A percentile compares a stretch with the other conserved stretches of the same genome.
Conservation (phyloP, 2,888 invertebrate species). For the Entomobrya proxima region DNA sequence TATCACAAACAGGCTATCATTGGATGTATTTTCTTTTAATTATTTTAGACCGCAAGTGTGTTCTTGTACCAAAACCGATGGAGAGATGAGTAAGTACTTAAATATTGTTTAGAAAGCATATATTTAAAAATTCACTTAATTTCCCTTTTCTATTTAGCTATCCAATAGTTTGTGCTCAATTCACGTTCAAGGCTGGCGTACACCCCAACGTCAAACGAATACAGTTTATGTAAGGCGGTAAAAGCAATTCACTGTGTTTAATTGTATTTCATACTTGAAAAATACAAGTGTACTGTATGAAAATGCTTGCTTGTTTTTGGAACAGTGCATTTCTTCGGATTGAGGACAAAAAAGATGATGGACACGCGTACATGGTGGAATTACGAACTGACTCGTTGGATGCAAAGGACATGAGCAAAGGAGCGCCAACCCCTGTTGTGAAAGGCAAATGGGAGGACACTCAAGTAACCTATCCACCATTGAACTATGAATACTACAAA, state of each 20-base stretch:
- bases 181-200: not conserved
- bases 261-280: no score
- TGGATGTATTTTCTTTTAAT: no score
- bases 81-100: no score
- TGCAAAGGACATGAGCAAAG: not conserved
- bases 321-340: not conserved
- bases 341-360: not conserved
- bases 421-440: not conserved
- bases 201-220: not conserved
- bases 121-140: no score
- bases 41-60: no score
- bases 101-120: no score
- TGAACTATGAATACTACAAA: not conserved
- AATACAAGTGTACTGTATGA: not conserved
- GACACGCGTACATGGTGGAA: conserved; percentile 18
- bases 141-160: not conserved
- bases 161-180: not conserved
- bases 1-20: no score
- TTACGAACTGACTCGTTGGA: not conserved
- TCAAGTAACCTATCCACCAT: not conserved
- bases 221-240: conserved; percentile 2
- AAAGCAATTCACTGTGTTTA: not conserved
- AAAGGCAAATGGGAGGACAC: not conserved
- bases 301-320: not conserved
- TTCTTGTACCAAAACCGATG: no score